Percentiles rank a stretch among this genome's conserved stretches.
phyloP scores from a whole-genome alignment of 1,140 invertebrate species.

The Caenorhabditis remanei region DNA sequence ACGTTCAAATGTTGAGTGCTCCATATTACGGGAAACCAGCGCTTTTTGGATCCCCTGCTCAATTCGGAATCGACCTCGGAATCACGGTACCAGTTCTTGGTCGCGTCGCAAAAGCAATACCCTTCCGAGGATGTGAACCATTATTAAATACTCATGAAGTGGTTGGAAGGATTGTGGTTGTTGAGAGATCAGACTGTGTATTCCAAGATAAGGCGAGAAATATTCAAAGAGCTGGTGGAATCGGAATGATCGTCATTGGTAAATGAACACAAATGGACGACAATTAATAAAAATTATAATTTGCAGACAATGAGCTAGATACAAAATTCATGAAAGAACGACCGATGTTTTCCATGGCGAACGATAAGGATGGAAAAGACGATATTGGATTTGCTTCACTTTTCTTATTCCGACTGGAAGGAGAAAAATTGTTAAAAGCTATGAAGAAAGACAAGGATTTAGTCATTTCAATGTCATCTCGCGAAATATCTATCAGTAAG shows the following conservation, averaged over 20 bases:
- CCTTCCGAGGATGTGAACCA: conserved; percentile 83
- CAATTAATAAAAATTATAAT: conserved; percentile 81
- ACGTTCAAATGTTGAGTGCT: conserved; percentile 35
- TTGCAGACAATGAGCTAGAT: conserved; percentile 83
- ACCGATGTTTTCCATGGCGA: conserved; percentile 57
- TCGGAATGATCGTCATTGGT: conserved; percentile 87
- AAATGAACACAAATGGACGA: conserved; percentile 84
- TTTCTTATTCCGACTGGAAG: conserved; percentile 59
- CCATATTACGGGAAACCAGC: conserved; percentile 54
- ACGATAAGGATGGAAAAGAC: conserved; percentile 45
- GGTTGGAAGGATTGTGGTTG: conserved; percentile 86
- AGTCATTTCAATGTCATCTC: background rate
- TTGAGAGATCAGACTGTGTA: conserved; percentile 91
- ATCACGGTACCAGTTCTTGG: conserved; percentile 79
- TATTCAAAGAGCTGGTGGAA: conserved; percentile 87
- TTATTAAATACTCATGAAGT: conserved; percentile 82
- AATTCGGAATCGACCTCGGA: conserved; percentile 39
- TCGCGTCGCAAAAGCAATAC: conserved; percentile 89
- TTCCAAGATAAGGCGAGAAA: conserved; percentile 89
- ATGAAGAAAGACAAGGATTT: conserved; percentile 11
- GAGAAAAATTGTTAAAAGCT: conserved; percentile 1
- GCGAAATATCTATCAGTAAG: background rate
- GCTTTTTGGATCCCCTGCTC: conserved; percentile 64
- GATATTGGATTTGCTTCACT: conserved; percentile 55
- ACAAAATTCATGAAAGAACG: background rate